phyloP scores from a whole-genome alignment of 2,113 vertebrate genomes.

The Cryptomyrus ogoouensis region DNA sequence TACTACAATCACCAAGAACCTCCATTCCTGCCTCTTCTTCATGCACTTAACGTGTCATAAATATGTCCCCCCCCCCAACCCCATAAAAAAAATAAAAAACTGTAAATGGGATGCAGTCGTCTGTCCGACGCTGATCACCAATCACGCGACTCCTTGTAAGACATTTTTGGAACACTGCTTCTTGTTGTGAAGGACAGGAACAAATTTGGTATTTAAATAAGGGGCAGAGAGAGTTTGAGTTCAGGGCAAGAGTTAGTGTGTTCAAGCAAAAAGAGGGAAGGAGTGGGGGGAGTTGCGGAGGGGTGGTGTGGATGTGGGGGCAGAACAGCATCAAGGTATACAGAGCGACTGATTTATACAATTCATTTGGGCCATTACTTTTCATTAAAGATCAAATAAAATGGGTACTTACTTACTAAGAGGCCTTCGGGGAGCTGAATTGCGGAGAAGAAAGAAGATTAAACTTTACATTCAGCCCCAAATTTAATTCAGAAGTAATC shows the following conservation, averaged over 20 bases:
- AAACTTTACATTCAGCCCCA: slow-evolving; percentile 99
- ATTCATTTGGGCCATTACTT: slow-evolving; percentile 99
- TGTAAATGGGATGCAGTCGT: slow-evolving; percentile 18
- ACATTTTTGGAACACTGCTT: not conserved
- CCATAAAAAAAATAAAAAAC: slow-evolving; percentile 64
- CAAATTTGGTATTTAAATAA: slow-evolving; percentile 28
- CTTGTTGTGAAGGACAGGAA: slow-evolving; percentile 22
- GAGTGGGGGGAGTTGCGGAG: slow-evolving; percentile 27
- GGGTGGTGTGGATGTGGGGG: slow-evolving; percentile 49
- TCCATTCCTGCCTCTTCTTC: slow-evolving; percentile 53
- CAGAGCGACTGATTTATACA: slow-evolving; percentile 99
- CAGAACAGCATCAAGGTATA: slow-evolving; percentile 93
- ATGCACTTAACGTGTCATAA: slow-evolving; percentile 56
- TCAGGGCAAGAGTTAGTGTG: slow-evolving; percentile 21
- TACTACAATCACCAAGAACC: slow-evolving; percentile 52
- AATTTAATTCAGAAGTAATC: slow-evolving; percentile 99
- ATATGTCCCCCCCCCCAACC: slow-evolving; percentile 46
- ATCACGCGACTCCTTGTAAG: not conserved
- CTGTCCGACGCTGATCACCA: slow-evolving; percentile 32
- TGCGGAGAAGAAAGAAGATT: slow-evolving; percentile 99
- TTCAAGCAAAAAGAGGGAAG: slow-evolving; percentile 23
- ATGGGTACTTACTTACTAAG: slow-evolving; percentile 99
- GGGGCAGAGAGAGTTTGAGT: slow-evolving; percentile 25
- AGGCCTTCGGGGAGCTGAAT: slow-evolving; percentile 99
- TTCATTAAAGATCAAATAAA: slow-evolving; percentile 99